Evolutionary conservation across 2,888 invertebrate genomes (phyloP), one percentile per base, ranked within the genome.

Genomic region (Philereme vetulata): DNA sequence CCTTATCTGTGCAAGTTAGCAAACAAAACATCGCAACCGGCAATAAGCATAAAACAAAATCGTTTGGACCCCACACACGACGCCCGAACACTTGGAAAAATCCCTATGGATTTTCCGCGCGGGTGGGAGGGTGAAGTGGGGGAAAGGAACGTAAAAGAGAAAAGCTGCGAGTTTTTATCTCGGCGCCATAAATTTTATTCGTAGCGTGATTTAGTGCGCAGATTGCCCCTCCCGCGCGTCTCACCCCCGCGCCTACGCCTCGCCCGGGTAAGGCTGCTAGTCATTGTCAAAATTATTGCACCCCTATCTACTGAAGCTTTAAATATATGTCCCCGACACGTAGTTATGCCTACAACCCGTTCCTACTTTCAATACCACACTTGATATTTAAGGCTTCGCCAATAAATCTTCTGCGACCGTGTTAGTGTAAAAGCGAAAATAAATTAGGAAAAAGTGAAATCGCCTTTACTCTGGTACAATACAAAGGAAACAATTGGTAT

Each of bases 101-200:
- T 90, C 91, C 92, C 90, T 91, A 90, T 89, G 91, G 91, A 90
- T 91, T 91, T 92, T 90, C 91, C 87, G 82, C 80, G 82, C 80
- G 84, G 84, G 21, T 21, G 80, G 81, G 68, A 74, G 74, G 68
- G 70, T 72, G 74, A 52, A 69, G 70, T 66, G 76, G 80, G 84
- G 86, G 84, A 86, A 89, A 90, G 88, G 90, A 90, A 91, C 91
- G 91, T 92, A 92, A 92, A 93, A 93, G 93, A 93, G 93, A 93
- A 93, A 93, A 93, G 93, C 93, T 93, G 92, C 93, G 93, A 93
- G 93, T 93, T 93, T 93, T 93, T 93, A 93, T 93, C 93, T 93
- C 92, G 92, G 90, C 90, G 89, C 93, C 93, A 93, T 93, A 93
- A 93, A 93, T 93, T 93, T 93, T 93, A 93, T 93, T 93, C 93